phyloP scores from a whole-genome alignment of 2,797 vertebrate genomes.

The Lateolabrax maculatus region DNA sequence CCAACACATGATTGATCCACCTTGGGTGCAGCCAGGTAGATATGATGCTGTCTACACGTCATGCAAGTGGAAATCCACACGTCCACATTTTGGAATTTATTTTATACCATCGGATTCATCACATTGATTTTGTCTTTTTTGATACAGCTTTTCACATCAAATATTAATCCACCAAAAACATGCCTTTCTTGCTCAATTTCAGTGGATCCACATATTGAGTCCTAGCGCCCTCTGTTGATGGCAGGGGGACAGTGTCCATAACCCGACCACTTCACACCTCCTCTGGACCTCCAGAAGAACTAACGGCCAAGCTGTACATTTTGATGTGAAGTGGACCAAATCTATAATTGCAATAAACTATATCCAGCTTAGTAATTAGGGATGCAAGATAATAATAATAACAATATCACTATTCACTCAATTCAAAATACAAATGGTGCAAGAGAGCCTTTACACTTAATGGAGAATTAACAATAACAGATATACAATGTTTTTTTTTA shows the following conservation, averaged over 20 bases:
- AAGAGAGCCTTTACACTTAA: not conserved
- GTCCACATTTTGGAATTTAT: not conserved
- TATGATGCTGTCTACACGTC: not conserved
- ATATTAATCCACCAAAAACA: conserved; percentile 46
- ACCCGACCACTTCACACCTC: not conserved
- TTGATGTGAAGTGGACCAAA: not conserved
- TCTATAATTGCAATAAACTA: not conserved
- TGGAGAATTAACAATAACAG: no score
- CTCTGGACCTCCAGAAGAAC: conserved; percentile 5
- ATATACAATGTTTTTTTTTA: not conserved
- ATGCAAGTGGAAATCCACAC: not conserved
- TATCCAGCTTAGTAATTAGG: not conserved
- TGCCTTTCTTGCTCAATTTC: conserved; percentile 17
- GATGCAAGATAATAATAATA: no score
- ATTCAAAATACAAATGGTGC: not conserved
- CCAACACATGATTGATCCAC: conserved; percentile 9
- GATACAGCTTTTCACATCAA: conserved; percentile 36
- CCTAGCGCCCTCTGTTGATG: conserved; percentile 86
- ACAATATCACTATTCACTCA: not conserved
- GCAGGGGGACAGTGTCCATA: conserved; percentile 26
- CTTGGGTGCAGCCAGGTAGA: conserved; percentile 13
- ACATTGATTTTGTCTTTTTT: conserved; percentile 29
- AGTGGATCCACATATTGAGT: conserved; percentile 75
- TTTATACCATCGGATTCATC: conserved; percentile 12
- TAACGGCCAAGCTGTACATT: not conserved